phyloP scores from a whole-genome alignment of 2,113 vertebrate species.

The Solea senegalensis region DNA sequence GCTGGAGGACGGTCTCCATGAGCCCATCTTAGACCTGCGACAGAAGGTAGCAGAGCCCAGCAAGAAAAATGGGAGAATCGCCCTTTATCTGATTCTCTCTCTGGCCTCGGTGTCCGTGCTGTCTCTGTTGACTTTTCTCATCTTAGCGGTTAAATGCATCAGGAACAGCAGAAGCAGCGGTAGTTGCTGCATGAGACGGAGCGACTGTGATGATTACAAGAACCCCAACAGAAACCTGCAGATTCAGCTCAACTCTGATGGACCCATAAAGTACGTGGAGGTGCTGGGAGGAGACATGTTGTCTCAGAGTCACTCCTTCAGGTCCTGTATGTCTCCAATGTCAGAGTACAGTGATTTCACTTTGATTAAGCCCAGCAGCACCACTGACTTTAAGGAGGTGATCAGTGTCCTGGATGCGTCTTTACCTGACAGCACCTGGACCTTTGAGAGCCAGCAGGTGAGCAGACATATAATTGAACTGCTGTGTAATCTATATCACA shows the following conservation, averaged over 20 bases:
- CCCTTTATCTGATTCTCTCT: no score
- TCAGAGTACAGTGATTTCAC: conserved; percentile 88
- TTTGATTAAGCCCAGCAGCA: conserved; percentile 82
- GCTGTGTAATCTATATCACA: neutral
- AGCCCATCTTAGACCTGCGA: no score
- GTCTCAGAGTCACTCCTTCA: conserved; percentile 85
- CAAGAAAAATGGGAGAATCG: no score
- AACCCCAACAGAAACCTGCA: conserved; percentile 53
- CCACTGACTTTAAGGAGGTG: conserved; percentile 65
- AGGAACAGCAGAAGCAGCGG: no score
- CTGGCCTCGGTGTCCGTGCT: no score
- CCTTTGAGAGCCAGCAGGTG: conserved; percentile 71
- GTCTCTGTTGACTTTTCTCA: no score
- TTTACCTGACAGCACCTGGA: conserved; percentile 69
- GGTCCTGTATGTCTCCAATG: conserved; percentile 85
- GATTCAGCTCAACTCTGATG: conserved; percentile 84
- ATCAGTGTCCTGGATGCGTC: conserved; percentile 66
- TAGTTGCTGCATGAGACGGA: no score
- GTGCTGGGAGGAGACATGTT: conserved; percentile 86
- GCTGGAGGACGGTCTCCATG: no score
- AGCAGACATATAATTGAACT: neutral
- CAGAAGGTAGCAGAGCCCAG: no score
- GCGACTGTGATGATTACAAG: no score
- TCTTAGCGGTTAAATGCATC: no score
- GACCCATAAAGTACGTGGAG: conserved; percentile 91